Evolutionary conservation across 2,888 invertebrate genomes (phyloP).

Genomic region (Globia sparganii): DNA sequence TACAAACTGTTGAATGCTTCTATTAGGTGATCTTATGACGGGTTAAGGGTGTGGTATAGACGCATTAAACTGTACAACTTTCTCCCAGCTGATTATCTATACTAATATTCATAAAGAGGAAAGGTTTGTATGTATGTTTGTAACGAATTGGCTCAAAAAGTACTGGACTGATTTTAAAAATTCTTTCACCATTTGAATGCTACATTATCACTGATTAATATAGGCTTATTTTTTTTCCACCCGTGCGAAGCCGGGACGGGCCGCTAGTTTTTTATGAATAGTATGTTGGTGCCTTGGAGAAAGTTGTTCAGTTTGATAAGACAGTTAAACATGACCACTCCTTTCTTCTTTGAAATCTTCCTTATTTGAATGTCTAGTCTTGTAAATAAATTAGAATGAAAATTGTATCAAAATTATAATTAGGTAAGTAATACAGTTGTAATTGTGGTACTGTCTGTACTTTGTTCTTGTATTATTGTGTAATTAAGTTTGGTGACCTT

Average conservation of each 20-base stretch:
- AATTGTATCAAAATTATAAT: neutral
- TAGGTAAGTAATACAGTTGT: neutral
- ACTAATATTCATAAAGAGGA: too few relatives aligned
- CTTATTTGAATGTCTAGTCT: conserved; percentile 10
- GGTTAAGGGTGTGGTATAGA: neutral
- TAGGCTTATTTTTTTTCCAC: too few relatives aligned
- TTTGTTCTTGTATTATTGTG: neutral
- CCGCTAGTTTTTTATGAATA: neutral
- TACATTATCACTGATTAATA: too few relatives aligned
- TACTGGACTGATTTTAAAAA: too few relatives aligned
- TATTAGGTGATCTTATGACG: neutral
- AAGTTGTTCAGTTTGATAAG: neutral
- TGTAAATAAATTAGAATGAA: conserved; percentile 22
- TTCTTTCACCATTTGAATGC: too few relatives aligned
- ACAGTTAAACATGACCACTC: neutral
- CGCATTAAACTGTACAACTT: neutral
- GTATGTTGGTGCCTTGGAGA: neutral
- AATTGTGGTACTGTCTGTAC: neutral
- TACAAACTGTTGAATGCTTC: neutral
- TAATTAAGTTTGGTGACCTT: conserved; percentile 1
- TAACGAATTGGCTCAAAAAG: too few relatives aligned
- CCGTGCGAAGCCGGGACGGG: too few relatives aligned
- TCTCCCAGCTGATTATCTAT: too few relatives aligned
- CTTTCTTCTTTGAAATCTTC: neutral
- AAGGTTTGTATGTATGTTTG: too few relatives aligned